phyloP scores from a whole-genome alignment of 2,888 invertebrate species.

The Macaria notata region DNA sequence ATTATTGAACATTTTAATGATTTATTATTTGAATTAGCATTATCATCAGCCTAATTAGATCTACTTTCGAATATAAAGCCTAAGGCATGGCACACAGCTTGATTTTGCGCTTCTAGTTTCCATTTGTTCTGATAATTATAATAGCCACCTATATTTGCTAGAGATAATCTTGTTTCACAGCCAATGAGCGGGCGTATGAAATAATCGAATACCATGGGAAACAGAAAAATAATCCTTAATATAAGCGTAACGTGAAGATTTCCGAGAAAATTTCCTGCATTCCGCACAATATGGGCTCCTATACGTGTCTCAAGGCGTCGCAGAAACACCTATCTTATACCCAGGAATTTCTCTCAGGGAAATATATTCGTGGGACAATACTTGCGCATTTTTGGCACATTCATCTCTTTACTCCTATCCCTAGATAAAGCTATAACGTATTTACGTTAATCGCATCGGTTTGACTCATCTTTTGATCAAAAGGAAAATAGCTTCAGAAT shows the following conservation, averaged over 20 bases:
- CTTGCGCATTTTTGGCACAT: slow-evolving; percentile 27
- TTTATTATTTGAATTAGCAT: too few relatives aligned
- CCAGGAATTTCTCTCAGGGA: slow-evolving; percentile 50
- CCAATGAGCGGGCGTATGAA: slow-evolving; percentile 31
- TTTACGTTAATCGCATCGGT: slow-evolving; percentile 29
- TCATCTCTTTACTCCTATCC: slow-evolving; percentile 23
- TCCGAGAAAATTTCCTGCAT: slow-evolving; percentile 57
- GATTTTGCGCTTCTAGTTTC: too few relatives aligned
- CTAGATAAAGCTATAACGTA: slow-evolving; percentile 20
- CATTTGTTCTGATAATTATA: not conserved
- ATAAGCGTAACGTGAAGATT: slow-evolving; percentile 51
- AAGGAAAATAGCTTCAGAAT: slow-evolving; percentile 19
- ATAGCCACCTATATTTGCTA: not conserved
- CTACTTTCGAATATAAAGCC: too few relatives aligned
- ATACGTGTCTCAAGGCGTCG: slow-evolving; percentile 33
- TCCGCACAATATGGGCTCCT: slow-evolving; percentile 36
- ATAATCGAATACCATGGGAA: slow-evolving; percentile 39
- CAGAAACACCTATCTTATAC: slow-evolving; percentile 51
- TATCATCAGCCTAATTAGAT: too few relatives aligned
- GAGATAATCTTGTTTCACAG: slow-evolving; percentile 16
- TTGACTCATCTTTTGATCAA: slow-evolving; percentile 26
- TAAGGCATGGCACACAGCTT: too few relatives aligned
- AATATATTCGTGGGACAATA: slow-evolving; percentile 28
- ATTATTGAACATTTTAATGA: too few relatives aligned
- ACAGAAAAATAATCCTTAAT: slow-evolving; percentile 37